Evolutionary conservation across 2,113 vertebrate genomes (phyloP), one percentile per base, ranked within the genome.

Genomic region (Clarias macrocephalus): DNA sequence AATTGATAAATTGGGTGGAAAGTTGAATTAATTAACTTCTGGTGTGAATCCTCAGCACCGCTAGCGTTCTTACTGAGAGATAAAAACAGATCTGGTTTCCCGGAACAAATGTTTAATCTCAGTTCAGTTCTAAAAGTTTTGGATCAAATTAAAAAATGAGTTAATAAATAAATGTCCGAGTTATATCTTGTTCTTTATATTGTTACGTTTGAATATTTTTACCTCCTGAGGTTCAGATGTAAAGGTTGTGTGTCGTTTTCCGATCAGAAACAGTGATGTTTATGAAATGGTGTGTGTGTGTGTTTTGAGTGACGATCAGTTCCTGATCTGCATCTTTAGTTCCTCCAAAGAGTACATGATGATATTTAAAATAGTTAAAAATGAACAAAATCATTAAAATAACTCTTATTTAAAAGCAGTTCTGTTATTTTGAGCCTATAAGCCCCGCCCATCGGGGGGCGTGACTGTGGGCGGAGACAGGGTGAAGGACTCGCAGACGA

Each of bases 401-500:
- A 10, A 19, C 2, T 18, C 52, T 19, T 13, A 28, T n/a, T 48
- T 16, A 56, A 48, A 54, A 82, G 1, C 19, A 42, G 33, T 42
- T 2, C 56, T 81, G 18, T 62, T 59, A 62, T 57, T 60, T 0
- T 59, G 77, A 13, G 52, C 0, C 63, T 80, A 60, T 60, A 52
- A 56, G 63, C 65, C 21, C 48, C 11, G 16, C 63, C 82, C 82
- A 48, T 83, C 63, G 16, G 3, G 59, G 62, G 33, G 81, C 1
- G 81, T 83, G 63, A 6, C 5, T 83, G 82, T 70, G 63, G 62
- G 48, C 52, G 68, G 30, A 57, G 91, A 91, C 18, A 99, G 94
- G 1, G 95, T 91, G 28, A 99, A 99, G 16, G 97, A 97, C 88
- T 99, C 97, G 5, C 94, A 91, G 19, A 99, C 95, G 28, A 97